Evolutionary conservation across 1,140 invertebrate genomes (phyloP), one percentile per base, ranked within the genome.

Genomic region (Lethocerus indicus): DNA sequence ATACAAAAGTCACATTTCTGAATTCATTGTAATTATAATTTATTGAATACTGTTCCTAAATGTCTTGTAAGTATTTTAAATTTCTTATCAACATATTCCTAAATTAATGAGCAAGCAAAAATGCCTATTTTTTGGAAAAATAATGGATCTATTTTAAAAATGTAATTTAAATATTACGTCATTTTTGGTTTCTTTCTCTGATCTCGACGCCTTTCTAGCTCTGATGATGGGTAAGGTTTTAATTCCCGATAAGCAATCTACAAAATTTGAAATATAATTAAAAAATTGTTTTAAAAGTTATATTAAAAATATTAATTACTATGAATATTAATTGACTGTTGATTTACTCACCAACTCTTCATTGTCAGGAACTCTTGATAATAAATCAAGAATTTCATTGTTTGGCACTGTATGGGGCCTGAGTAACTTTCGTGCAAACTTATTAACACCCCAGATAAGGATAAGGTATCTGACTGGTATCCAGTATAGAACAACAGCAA

Each of bases 401-500:
- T 98, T 98, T 14, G 90, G 87, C 65, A 97, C 85, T 14, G 86
- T 84, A 67, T 97, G 83, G 13, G 94, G 94, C 53, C 89, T 72
- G 29, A 97, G 63, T 47, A 98, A 74, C 66, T 94, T 89, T 54
- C 93, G 79, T 9, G 90, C 83, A 68, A 98, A 98, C 69, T 98
- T 98, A 68, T 95, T 93, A 21, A 95, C 74, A 63, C 94, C 95
- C 92, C 92, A 98, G n/a, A 77, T 72, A 71, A 98, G 78, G 14
- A 98, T 76, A 14, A 99, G 70, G 65, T 85, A 92, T 61, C 93
- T 73, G 28, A 96, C 64, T 14, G 93, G 93, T 58, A 98, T 78
- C 52, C 83, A 76, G 61, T 96, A 98, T 2, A 98, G 68, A 3
- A 98, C 77, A 29, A 85, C 54, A 49, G 75, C 74, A 4, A 73